A percentile compares a stretch with the other conserved stretches of the same genome.
Evolutionary conservation across 1,140 invertebrate species (phyloP).

Genomic region (Bombus balteatus): DNA sequence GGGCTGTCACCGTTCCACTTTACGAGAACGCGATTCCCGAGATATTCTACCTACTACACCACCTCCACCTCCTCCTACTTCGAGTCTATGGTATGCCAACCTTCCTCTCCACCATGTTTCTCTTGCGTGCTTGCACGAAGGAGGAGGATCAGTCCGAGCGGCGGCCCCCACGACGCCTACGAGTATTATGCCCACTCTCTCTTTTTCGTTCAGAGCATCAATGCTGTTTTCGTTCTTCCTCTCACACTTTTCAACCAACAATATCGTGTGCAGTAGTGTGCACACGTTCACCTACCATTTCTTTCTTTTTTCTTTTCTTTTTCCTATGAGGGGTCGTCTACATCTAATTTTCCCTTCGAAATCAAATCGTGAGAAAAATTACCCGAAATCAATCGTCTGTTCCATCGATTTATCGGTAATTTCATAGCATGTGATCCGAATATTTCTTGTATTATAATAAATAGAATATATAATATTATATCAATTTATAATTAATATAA

Average conservation of each 20-base stretch:
- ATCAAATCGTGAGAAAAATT: conserved; percentile 48
- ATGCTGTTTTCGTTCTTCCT: conserved; percentile 32
- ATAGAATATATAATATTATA: too few species aligned
- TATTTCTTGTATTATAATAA: too few species aligned
- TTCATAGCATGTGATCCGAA: neutral
- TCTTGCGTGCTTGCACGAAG: conserved; percentile 61
- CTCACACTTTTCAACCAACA: conserved; percentile 28
- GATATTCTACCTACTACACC: conserved; percentile 71
- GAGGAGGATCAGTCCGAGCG: conserved; percentile 62
- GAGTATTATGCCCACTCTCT: conserved; percentile 55
- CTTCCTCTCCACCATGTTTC: conserved; percentile 65
- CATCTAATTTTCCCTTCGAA: neutral
- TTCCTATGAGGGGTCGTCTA: conserved; percentile 37
- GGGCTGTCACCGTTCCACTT: conserved; percentile 74
- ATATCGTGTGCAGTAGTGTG: neutral
- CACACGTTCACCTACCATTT: conserved; percentile 44
- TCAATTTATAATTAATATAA: neutral
- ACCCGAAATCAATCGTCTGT: neutral
- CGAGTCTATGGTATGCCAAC: conserved; percentile 60
- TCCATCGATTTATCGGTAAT: conserved; percentile 2
- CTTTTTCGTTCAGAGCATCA: conserved; percentile 17
- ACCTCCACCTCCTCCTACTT: conserved; percentile 56
- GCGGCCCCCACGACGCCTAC: conserved; percentile 73
- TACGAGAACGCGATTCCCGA: conserved; percentile 69
- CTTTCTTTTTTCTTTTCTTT: conserved; percentile 21